A percentile compares a stretch with the other conserved stretches of the same genome.
Evolutionary conservation across 2,888 invertebrate genomes (phyloP).

Genomic region (Desoria tigrina): DNA sequence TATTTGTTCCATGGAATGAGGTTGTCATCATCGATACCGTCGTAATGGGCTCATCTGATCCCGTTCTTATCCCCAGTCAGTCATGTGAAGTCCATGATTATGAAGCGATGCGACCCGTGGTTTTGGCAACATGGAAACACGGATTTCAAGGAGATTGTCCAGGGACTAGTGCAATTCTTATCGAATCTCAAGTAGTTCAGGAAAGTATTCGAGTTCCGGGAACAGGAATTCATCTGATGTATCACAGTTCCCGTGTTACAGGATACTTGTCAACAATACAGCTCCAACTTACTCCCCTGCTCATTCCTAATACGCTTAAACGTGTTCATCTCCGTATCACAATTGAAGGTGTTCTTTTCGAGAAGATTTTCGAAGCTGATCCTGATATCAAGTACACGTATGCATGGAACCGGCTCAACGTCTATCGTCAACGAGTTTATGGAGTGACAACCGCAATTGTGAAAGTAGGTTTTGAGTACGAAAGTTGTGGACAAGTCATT

Average conservation of each 20-base stretch:
- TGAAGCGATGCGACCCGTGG: conserved; percentile 89
- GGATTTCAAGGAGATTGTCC: conserved; percentile 94
- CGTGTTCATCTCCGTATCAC: conserved; percentile 90
- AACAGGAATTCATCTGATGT: conserved; percentile 91
- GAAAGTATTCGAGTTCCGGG: conserved; percentile 93
- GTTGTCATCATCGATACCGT: conserved; percentile 87
- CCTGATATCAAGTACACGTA: conserved; percentile 95
- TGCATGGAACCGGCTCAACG: conserved; percentile 94
- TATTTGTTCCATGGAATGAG: conserved; percentile 96
- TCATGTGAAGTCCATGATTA: conserved; percentile 87
- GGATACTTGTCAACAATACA: conserved; percentile 92
- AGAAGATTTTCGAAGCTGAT: conserved; percentile 92
- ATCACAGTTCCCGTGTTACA: conserved; percentile 90
- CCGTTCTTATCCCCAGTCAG: conserved; percentile 67
- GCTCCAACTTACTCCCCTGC: conserved; percentile 82
- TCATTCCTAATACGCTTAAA: conserved; percentile 75
- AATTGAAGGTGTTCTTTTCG: conserved; percentile 90
- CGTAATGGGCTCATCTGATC: conserved; percentile 72
- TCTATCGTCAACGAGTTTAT: conserved; percentile 93
- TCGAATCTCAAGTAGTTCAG: conserved; percentile 91
- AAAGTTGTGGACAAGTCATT: conserved; percentile 84
- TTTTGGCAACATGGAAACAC: conserved; percentile 90
- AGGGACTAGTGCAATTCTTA: conserved; percentile 83
- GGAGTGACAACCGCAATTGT: conserved; percentile 93
- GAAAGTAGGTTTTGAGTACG: conserved; percentile 94